Conservation (phyloP, 2,113 vertebrate genomes). For the Periophthalmodon schlosseri region DNA sequence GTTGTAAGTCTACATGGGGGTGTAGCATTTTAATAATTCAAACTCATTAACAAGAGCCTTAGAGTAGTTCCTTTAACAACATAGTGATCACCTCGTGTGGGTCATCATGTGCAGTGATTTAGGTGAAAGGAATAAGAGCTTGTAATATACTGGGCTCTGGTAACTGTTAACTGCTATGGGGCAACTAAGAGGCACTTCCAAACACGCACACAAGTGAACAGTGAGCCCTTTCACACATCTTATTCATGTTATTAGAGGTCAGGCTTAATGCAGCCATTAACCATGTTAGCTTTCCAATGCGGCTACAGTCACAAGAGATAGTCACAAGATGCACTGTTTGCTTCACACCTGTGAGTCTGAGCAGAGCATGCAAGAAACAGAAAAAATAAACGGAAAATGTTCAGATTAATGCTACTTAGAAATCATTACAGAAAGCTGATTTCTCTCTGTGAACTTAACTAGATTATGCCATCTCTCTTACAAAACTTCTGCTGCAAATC, state of each 20-base stretch:
- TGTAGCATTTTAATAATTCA: conserved; percentile 70
- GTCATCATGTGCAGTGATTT: conserved; percentile 38
- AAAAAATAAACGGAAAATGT: conserved; percentile 23
- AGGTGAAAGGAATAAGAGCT: conserved; percentile 25
- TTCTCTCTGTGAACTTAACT: conserved; percentile 14
- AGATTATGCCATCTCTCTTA: conserved; percentile 35
- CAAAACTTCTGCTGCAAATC: conserved; percentile 28
- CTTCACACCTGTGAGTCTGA: conserved; percentile 60
- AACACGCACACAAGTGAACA: conserved; percentile 60
- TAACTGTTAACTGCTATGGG: conserved; percentile 41
- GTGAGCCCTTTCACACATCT: conserved; percentile 74
- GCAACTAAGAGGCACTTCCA: conserved; percentile 24
- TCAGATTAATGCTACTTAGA: conserved; percentile 19
- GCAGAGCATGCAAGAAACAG: conserved; percentile 7
- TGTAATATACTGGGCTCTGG: conserved; percentile 41
- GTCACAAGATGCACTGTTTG: conserved; percentile 67
- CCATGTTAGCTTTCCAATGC: conserved; percentile 62
- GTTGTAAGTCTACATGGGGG: conserved; percentile 43
- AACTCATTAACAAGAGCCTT: conserved; percentile 58
- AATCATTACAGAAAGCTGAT: conserved; percentile 16
- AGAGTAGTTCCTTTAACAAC: conserved; percentile 63
- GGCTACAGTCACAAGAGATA: conserved; percentile 69
- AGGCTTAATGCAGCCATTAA: conserved; percentile 67
- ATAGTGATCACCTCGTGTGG: conserved; percentile 64
- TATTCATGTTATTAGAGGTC: conserved; percentile 70